Percentiles rank a stretch among this genome's conserved stretches.
Conservation (phyloP, 2,888 invertebrate species). For the Lithophane socia region DNA sequence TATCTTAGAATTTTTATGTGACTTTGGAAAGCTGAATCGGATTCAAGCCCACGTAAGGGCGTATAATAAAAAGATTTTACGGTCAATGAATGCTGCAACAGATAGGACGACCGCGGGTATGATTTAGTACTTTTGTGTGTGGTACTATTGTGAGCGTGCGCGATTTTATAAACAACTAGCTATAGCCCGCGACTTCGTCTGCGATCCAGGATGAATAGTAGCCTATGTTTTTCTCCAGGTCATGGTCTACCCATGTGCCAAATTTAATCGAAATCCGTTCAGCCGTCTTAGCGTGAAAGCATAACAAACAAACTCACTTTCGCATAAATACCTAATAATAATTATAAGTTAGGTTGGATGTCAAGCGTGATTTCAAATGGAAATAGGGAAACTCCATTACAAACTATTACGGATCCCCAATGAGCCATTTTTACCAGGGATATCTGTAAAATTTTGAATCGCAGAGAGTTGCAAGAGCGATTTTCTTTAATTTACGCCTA, state of each 20-base stretch:
- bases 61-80: constrained; percentile 73
- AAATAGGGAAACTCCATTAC: neutral
- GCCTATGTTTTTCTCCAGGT: too few relatives aligned
- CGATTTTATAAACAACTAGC: constrained; percentile 8
- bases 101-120: constrained; percentile 70
- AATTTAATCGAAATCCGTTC: too few relatives aligned
- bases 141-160: constrained; percentile 28
- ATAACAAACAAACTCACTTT: too few relatives aligned
- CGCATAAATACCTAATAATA: too few relatives aligned
- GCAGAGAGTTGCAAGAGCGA: neutral
- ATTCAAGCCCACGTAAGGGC: constrained; percentile 55
- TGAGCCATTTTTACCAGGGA: neutral
- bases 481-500: too few relatives aligned
- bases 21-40: constrained; percentile 60
- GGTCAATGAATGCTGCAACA: constrained; percentile 74
- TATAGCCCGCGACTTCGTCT: too few relatives aligned
- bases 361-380: neutral
- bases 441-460: neutral
- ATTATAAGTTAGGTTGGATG: too few relatives aligned
- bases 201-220: too few relatives aligned
- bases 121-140: constrained; percentile 64
- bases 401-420: neutral
- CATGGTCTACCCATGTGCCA: too few relatives aligned
- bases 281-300: too few relatives aligned
- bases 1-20: constrained; percentile 60